These are phyloP conservation scores for Drosophila sordidapex DNA, from an alignment of 2,888 invertebrate genomes.

Conservation along the genomic window DNA sequence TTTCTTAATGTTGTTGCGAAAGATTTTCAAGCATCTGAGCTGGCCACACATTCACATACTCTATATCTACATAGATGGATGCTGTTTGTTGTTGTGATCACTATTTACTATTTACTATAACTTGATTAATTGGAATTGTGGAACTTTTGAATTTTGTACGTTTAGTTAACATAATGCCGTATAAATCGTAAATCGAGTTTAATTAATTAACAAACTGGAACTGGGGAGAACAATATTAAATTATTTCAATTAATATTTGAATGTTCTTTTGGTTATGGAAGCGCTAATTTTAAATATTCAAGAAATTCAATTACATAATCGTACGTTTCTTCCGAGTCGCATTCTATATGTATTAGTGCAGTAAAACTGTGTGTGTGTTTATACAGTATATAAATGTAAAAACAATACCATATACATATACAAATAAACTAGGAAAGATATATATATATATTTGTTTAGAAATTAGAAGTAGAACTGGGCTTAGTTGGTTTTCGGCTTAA, in stretches of 20 bases:
- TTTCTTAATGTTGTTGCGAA: not conserved
- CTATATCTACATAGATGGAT: constrained; percentile 1
- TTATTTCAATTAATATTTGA: not conserved
- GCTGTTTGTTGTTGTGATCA: not conserved
- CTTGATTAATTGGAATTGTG: constrained; percentile 11
- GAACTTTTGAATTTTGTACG: constrained; percentile 32
- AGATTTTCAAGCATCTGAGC: constrained; percentile 1
- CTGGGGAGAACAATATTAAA: constrained; percentile 19
- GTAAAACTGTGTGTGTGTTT: constrained; percentile 17
- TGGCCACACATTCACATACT: constrained; percentile 5
- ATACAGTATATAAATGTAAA: constrained; percentile 5
- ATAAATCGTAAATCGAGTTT: constrained; percentile 17
- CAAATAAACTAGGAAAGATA: constrained; percentile 16
- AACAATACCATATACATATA: constrained; percentile 20
- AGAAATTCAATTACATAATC: constrained; percentile 54
- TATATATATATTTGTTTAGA: not conserved
- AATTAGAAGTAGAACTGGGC: not conserved
- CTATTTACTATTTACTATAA: constrained; percentile 6
- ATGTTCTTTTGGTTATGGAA: constrained; percentile 53
- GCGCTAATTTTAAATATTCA: constrained; percentile 64
- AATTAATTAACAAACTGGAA: constrained; percentile 27
- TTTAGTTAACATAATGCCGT: constrained; percentile 40
- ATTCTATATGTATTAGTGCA: constrained; percentile 29
- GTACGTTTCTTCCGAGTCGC: constrained; percentile 53
- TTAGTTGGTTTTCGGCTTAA: constrained; percentile 62